A percentile compares a stretch with the other conserved stretches of the same genome.
Conservation (phyloP, 92 coral and sea anemone genomes). For the Umimayanthus chanpuru region DNA sequence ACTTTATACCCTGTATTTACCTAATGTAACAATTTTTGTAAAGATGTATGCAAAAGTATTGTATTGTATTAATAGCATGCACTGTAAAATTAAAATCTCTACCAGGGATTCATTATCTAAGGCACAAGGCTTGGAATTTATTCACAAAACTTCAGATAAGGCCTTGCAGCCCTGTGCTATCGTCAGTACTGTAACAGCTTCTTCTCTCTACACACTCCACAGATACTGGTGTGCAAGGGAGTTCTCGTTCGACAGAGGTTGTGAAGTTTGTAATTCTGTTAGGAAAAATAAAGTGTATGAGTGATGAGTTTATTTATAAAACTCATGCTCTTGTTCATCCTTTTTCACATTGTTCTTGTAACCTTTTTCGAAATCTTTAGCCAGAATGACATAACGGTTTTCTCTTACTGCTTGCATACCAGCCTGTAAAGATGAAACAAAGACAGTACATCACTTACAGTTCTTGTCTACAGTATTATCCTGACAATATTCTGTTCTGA, state of each 20-base stretch:
- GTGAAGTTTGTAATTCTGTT: background rate
- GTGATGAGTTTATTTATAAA: slow-evolving; percentile 73
- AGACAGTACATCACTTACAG: background rate
- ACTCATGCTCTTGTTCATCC: slow-evolving; percentile 97
- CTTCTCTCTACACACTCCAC: background rate
- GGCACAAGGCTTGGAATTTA: slow-evolving; percentile 23
- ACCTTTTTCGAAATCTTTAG: slow-evolving; percentile 98
- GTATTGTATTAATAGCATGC: background rate
- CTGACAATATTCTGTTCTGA: too few relatives aligned
- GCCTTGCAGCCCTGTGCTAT: background rate
- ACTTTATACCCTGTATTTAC: too few relatives aligned
- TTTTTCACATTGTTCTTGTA: slow-evolving; percentile 97
- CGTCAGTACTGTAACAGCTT: background rate
- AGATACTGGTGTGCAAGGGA: background rate
- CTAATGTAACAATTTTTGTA: too few relatives aligned
- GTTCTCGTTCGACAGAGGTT: background rate
- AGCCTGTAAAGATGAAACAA: slow-evolving; percentile 63
- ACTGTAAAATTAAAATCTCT: background rate
- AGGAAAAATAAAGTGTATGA: background rate
- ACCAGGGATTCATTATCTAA: background rate
- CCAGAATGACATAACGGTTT: slow-evolving; percentile 90
- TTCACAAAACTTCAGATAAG: slow-evolving; percentile 8
- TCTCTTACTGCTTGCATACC: slow-evolving; percentile 99
- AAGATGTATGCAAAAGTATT: too few relatives aligned
- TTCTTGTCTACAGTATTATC: too few relatives aligned